Conservation (phyloP, 92 coral and sea anemone species). For the Actinernus sp. region DNA sequence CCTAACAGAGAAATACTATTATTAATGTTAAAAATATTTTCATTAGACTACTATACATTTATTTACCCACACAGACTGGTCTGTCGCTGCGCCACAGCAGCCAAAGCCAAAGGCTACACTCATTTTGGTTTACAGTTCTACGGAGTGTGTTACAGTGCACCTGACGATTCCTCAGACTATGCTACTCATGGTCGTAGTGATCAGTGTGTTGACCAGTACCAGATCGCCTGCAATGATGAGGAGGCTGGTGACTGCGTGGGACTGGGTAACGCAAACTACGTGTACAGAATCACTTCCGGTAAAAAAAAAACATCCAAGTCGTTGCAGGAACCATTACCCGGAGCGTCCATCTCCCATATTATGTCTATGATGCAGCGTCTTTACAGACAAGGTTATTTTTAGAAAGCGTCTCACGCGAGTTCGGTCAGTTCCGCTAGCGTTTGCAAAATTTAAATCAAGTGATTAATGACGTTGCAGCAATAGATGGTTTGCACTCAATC, state of each 20-base stretch:
- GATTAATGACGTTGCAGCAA: too few relatives aligned
- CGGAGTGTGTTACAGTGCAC: constrained; percentile 28
- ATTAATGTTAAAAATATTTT: neutral
- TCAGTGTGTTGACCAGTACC: constrained; percentile 14
- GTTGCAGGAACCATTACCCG: too few relatives aligned
- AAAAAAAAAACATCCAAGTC: too few relatives aligned
- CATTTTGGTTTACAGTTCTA: constrained; percentile 37
- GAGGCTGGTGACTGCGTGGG: constrained; percentile 20
- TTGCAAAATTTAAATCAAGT: too few relatives aligned
- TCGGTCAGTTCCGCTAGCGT: too few relatives aligned
- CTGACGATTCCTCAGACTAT: neutral
- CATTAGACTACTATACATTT: neutral
- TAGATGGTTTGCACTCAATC: too few relatives aligned
- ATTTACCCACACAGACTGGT: constrained; percentile 1
- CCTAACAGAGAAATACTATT: too few relatives aligned
- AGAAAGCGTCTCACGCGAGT: too few relatives aligned
- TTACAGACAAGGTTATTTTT: too few relatives aligned
- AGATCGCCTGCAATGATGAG: constrained; percentile 19
- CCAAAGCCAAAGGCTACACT: constrained; percentile 29
- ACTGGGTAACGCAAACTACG: constrained; percentile 19
- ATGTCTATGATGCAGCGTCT: too few relatives aligned
- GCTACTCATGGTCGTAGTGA: neutral
- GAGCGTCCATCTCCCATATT: too few relatives aligned
- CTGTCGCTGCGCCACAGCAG: constrained; percentile 34
- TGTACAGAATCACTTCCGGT: constrained; percentile 17